These are phyloP conservation scores for Nineta flava DNA, from an alignment of 2,888 invertebrate genomes.

Conservation along the genomic window DNA sequence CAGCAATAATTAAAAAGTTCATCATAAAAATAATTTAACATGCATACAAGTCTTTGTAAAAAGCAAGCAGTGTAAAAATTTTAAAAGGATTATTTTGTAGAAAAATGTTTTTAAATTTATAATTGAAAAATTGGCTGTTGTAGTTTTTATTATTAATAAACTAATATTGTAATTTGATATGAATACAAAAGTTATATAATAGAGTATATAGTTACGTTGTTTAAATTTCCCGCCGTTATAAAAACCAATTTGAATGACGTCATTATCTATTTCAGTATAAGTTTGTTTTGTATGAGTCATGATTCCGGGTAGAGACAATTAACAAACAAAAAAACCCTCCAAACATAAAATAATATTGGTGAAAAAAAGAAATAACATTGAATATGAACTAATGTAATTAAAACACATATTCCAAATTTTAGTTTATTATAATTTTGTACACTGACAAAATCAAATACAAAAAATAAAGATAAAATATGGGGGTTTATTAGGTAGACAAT, in stretches of 20 bases:
- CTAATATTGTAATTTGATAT: no score
- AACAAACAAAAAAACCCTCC: background rate
- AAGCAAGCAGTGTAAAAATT: no score
- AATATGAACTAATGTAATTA: background rate
- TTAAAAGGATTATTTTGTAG: no score
- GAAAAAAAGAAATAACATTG: background rate
- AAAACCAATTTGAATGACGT: background rate
- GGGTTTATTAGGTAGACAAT: slow-evolving; percentile 8
- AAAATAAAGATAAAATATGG: slow-evolving; percentile 5
- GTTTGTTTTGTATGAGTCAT: background rate
- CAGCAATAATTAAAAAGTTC: no score
- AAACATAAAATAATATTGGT: background rate
- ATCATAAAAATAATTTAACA: no score
- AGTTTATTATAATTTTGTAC: slow-evolving; percentile 8
- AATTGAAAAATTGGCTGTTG: no score
- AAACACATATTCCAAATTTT: background rate
- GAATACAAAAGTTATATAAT: no score
- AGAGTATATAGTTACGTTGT: background rate
- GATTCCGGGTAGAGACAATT: background rate
- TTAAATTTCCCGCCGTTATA: background rate
- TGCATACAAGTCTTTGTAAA: no score
- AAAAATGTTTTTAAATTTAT: no score
- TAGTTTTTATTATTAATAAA: no score
- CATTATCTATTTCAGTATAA: background rate
- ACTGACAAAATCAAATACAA: slow-evolving; percentile 8